These are phyloP conservation scores for Microctenopoma lineatum DNA, from an alignment of 2,797 vertebrate genomes.

Conservation along the genomic window DNA sequence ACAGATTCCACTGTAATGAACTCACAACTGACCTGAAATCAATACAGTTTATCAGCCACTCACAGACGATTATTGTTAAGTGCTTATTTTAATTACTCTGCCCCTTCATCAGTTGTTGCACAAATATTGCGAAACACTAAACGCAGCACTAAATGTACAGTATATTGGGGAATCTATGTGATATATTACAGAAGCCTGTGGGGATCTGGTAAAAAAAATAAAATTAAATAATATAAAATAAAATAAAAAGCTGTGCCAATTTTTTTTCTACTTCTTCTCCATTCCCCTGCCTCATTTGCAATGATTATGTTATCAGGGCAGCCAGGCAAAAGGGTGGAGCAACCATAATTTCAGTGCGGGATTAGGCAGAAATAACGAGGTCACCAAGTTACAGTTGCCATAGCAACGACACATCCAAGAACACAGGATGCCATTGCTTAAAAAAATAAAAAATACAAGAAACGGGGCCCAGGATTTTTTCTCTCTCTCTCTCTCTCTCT, in stretches of 20 bases:
- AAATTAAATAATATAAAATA: neutral
- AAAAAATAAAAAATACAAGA: slow-evolving; percentile 66
- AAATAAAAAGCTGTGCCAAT: slow-evolving; percentile 33
- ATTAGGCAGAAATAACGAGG: slow-evolving; percentile 99
- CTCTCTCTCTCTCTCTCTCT: slow-evolving; percentile 16
- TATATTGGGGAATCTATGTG: slow-evolving; percentile 8
- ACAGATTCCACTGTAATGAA: slow-evolving; percentile 51
- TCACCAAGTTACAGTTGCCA: slow-evolving; percentile 99
- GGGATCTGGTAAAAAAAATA: slow-evolving; percentile 32
- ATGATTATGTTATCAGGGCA: slow-evolving; percentile 99
- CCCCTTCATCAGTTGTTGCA: slow-evolving; percentile 39
- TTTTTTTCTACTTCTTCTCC: slow-evolving; percentile 41
- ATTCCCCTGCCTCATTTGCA: slow-evolving; percentile 94
- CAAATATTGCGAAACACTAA: slow-evolving; percentile 16
- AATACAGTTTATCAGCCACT: slow-evolving; percentile 63
- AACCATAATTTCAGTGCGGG: slow-evolving; percentile 99
- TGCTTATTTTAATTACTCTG: slow-evolving; percentile 59
- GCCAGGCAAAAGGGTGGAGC: slow-evolving; percentile 99
- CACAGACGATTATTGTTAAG: slow-evolving; percentile 54
- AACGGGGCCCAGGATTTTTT: slow-evolving; percentile 69
- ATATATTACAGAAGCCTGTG: slow-evolving; percentile 25
- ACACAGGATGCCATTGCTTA: slow-evolving; percentile 97
- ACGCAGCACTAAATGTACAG: neutral
- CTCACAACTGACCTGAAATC: slow-evolving; percentile 68
- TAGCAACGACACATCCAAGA: slow-evolving; percentile 99